phyloP scores from a whole-genome alignment of 2,113 vertebrate species.

The Cyprinus carpio region DNA sequence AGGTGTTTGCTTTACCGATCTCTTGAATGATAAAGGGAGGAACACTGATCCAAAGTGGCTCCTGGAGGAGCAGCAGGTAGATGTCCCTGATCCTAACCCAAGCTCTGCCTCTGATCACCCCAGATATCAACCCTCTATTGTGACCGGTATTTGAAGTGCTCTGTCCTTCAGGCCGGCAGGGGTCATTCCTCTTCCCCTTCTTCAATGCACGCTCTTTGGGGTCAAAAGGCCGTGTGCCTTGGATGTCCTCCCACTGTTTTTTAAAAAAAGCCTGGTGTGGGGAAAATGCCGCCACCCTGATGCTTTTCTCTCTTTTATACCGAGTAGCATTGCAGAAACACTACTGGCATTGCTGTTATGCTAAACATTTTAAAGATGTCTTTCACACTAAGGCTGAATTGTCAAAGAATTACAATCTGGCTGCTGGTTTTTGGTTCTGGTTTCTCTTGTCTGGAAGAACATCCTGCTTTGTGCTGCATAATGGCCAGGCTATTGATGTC shows the following conservation, averaged over 20 bases:
- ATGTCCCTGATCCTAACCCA: constrained; percentile 41
- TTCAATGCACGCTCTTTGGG: constrained; percentile 85
- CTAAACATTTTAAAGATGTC: constrained; percentile 7
- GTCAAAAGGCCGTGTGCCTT: constrained; percentile 83
- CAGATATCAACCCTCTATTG: constrained; percentile 58
- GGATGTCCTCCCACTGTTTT: constrained; percentile 56
- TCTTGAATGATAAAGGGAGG: constrained; percentile 50
- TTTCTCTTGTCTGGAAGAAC: constrained; percentile 66
- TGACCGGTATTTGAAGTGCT: constrained; percentile 62
- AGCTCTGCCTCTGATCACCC: constrained; percentile 30
- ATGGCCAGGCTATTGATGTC: constrained; percentile 61
- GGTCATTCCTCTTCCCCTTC: constrained; percentile 84
- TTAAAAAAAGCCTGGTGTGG: constrained; percentile 58
- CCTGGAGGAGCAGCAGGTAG: constrained; percentile 22
- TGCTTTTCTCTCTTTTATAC: constrained; percentile 35
- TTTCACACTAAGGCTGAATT: background rate
- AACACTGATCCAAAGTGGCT: constrained; percentile 38
- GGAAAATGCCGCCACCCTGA: constrained; percentile 47
- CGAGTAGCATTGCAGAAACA: constrained; percentile 7
- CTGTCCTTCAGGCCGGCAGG: constrained; percentile 61
- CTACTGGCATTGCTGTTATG: constrained; percentile 11
- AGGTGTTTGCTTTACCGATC: constrained; percentile 50
- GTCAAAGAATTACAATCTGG: background rate
- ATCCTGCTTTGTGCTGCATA: constrained; percentile 65
- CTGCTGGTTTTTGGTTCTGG: constrained; percentile 4